A percentile compares a stretch with the other conserved stretches of the same genome.
These are phyloP conservation scores for Martes martes DNA, from an alignment of 2,113 vertebrate genomes.

Conservation along the genomic window DNA sequence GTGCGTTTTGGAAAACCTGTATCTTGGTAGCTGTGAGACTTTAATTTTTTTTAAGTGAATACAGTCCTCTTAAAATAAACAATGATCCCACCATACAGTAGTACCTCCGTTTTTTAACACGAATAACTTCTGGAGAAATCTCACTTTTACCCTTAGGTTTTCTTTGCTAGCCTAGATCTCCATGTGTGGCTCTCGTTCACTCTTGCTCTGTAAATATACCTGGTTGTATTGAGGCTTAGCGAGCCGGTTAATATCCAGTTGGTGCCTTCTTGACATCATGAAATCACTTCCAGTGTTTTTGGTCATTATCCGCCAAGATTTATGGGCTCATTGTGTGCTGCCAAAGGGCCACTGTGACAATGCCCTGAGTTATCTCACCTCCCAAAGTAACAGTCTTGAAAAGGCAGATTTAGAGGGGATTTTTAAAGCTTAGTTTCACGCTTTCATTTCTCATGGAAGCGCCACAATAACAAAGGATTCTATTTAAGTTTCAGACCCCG, in stretches of 20 bases:
- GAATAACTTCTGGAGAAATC: background rate
- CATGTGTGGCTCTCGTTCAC: background rate
- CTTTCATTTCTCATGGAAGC: slow-evolving; percentile 24
- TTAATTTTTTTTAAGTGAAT: background rate
- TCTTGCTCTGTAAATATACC: background rate
- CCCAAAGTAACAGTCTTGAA: slow-evolving; percentile 37
- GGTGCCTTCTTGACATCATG: slow-evolving; percentile 10
- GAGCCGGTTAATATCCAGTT: background rate
- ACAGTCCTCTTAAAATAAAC: slow-evolving; percentile 22
- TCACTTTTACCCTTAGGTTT: background rate
- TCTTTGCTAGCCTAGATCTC: background rate
- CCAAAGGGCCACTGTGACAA: background rate
- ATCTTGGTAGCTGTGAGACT: background rate
- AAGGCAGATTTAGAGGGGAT: slow-evolving; percentile 42
- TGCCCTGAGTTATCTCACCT: background rate
- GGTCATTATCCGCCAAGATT: background rate
- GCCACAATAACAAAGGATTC: background rate
- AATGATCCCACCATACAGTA: background rate
- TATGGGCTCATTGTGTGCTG: background rate
- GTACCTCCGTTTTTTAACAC: background rate
- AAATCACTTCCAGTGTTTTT: background rate
- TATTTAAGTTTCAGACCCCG: slow-evolving; percentile 22
- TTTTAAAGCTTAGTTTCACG: slow-evolving; percentile 37
- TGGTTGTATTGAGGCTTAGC: background rate
- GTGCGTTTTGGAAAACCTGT: background rate